phyloP scores from a whole-genome alignment of 2,797 vertebrate genomes.

The Champsocephalus esox region DNA sequence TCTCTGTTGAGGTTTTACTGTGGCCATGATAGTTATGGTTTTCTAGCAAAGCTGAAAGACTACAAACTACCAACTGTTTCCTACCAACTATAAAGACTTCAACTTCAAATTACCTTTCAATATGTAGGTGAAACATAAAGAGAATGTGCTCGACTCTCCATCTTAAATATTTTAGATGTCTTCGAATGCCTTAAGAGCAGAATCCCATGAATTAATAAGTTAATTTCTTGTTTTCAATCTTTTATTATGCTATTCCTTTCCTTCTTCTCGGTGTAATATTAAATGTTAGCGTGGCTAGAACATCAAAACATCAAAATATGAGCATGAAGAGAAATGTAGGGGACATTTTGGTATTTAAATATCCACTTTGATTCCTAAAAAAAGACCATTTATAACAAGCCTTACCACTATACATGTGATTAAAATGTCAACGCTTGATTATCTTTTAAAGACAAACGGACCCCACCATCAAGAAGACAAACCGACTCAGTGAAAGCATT shows the following conservation, averaged over 20 bases:
- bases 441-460: constrained; percentile 4
- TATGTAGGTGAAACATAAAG: background rate
- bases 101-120: no score
- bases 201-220: background rate
- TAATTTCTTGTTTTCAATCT: background rate
- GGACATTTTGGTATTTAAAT: no score
- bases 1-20: background rate
- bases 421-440: background rate
- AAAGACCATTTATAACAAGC: background rate
- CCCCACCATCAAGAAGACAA: background rate
- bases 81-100: background rate
- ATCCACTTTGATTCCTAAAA: background rate
- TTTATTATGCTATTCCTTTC: background rate
- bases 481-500: background rate
- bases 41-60: background rate
- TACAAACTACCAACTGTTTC: background rate
- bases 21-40: background rate
- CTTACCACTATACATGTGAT: background rate
- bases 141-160: background rate
- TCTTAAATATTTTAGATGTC: background rate
- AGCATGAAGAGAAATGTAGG: no score
- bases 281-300: background rate
- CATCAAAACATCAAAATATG: no score
- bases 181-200: background rate
- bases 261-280: background rate